Evolutionary conservation across 1,140 invertebrate species (phyloP), one percentile per base, ranked within the genome.

Genomic region (Ganaspis sp.): DNA sequence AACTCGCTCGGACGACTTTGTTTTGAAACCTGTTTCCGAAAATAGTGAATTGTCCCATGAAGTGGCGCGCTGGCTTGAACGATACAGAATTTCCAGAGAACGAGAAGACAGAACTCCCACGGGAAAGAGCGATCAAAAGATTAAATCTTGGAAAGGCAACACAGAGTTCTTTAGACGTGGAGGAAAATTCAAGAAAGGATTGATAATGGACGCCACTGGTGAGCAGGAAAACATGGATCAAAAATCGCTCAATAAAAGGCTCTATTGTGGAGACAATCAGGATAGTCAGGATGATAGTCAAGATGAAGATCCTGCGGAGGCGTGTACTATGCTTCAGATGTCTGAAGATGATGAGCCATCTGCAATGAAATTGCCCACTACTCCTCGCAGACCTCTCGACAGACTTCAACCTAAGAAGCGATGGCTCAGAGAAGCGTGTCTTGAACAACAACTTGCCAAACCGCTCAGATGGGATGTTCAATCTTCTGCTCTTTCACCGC

Each of bases 341-440:
- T 90, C 88, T 0, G 89, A 89, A 37, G 90, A 91, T 37, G 90
- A 91, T 73, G 85, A 86, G 34, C 69, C 75, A 0, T 58, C 84
- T 1, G 71, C 73, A 1, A 70, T 74, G 11, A 89, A 91, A 76
- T 74, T 87, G n/a, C 82, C 87, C 0, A 84, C 81, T 0, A 87
- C 88, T 26, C 84, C 89, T 4, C 86, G 90, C 74, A 86, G 87
- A 84, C 85, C 88, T 0, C 79, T 89, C 0, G 89, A 90, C 34
- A 88, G 90, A 84, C 85, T 93, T 73, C 91, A 94, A 76, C 93
- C 93, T 21, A 94, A 94, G 84, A 94, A 94, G 81, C 89, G 93
- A n/a, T 94, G 94, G 94, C 80, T 94, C 12, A 86, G 92, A 4
- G 93, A 94, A 86, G 93, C 93, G 0, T 90, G 92, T 21, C 83